Evolutionary conservation across 1,140 invertebrate species (phyloP), one percentile per base, ranked within the genome.

Genomic region (Cephus cinctus): DNA sequence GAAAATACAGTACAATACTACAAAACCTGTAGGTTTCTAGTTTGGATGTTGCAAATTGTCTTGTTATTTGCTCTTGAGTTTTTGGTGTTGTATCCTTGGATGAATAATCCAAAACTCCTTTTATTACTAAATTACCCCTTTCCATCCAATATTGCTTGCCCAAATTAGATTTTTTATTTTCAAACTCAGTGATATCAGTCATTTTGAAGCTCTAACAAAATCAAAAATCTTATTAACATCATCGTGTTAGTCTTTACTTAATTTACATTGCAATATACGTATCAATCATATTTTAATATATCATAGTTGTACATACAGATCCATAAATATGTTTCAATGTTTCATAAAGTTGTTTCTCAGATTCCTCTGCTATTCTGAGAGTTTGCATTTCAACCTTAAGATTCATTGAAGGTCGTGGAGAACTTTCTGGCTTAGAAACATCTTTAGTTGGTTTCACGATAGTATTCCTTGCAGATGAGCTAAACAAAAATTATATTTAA

Each of bases 341-440:
- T 47, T 88, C 83, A 63, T 86, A 79, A 11, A 88, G 79, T 54
- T 83, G 69, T 57, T 85, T 83, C 56, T 87, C 83, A 30, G 83
- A 82, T 54, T 84, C 80, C 30, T 84, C 76, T 23, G 74, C 80
- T 2, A 90, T 67, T 15, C 79, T 74, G 31, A 90, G 67, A 4
- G 82, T 85, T 59, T 87, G 85, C 64, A 90, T 73, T 69, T 88
- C 86, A 46, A 86, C 84, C 64, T 87, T 88, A 0, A 86, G 73
- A 1, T 54, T 55, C 44, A 54, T 66, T 43, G 15, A 19, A 5
- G 39, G 11, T 20, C 20, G 15, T 2, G 18, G 11, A n/a, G 12
- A 15, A 23, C 22, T 41, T 20, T 41, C 14, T 11, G 12, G 4
- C 18, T 23, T 41, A 11, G 15, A 15, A 21, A 14, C 4, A 5